Conservation (phyloP, 2,797 vertebrate species). For the Sebastes oblongus region DNA sequence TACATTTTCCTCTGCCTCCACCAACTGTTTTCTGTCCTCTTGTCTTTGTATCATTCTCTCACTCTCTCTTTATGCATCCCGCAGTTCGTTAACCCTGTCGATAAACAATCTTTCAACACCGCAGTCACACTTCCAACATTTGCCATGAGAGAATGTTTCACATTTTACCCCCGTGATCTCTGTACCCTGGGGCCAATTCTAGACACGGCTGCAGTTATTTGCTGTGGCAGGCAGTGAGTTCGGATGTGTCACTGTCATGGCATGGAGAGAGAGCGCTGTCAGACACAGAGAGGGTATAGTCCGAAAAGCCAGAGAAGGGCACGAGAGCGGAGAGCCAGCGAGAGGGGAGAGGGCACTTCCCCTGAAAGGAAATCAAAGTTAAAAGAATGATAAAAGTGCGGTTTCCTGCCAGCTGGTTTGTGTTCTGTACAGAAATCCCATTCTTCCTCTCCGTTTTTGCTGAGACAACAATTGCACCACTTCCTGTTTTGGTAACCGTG, state of each 20-base stretch:
- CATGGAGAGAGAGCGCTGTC: slow-evolving; percentile 5
- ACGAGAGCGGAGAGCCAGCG: slow-evolving; percentile 32
- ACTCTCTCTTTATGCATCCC: slow-evolving; percentile 8
- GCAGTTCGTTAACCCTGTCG: slow-evolving; percentile 41
- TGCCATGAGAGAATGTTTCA: slow-evolving; percentile 52
- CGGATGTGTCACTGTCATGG: slow-evolving; percentile 39
- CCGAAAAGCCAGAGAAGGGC: slow-evolving; percentile 18
- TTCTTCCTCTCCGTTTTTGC: slow-evolving; percentile 83
- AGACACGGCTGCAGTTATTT: slow-evolving; percentile 44
- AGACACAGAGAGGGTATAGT: slow-evolving; percentile 28
- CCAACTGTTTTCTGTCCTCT: slow-evolving; percentile 67
- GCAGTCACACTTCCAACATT: slow-evolving; percentile 55
- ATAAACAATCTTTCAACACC: slow-evolving; percentile 57
- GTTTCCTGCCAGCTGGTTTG: slow-evolving; percentile 87
- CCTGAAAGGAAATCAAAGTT: slow-evolving; percentile 84
- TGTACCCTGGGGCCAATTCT: slow-evolving; percentile 17
- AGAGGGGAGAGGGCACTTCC: slow-evolving; percentile 72
- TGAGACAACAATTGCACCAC: slow-evolving; percentile 80
- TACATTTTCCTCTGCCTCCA: slow-evolving; percentile 53
- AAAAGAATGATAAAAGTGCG: slow-evolving; percentile 80
- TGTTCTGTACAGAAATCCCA: slow-evolving; percentile 82
- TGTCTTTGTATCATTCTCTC: background rate
- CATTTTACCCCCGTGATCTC: slow-evolving; percentile 55
- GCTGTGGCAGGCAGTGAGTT: slow-evolving; percentile 17
- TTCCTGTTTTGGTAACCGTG: slow-evolving; percentile 81